These are phyloP conservation scores for Chaetogeoica ovagalla DNA, from an alignment of 2,888 invertebrate species.

Conservation along the genomic window DNA sequence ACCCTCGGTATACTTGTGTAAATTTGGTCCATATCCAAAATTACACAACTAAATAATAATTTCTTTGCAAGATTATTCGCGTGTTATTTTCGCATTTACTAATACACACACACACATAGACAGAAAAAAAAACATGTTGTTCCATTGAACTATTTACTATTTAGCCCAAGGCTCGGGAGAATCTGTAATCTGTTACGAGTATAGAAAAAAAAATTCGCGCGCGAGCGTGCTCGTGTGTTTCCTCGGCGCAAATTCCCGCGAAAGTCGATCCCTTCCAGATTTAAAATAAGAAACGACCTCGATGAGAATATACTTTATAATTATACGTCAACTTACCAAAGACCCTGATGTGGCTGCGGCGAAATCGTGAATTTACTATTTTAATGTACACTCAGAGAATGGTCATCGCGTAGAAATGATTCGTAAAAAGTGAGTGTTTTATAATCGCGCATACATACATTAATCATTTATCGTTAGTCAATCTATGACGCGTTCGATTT, in stretches of 20 bases:
- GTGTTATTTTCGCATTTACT: conserved; percentile 18
- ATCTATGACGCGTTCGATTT: too few relatives aligned
- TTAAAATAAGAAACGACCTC: background rate
- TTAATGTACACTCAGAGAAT: too few relatives aligned
- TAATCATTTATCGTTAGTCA: too few relatives aligned
- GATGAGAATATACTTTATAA: too few relatives aligned
- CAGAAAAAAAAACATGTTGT: conserved; percentile 22
- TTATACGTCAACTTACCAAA: too few relatives aligned
- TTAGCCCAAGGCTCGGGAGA: conserved; percentile 23
- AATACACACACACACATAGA: background rate
- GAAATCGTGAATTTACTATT: too few relatives aligned
- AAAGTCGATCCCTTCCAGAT: conserved; percentile 18
- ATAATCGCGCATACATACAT: too few relatives aligned
- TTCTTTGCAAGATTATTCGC: conserved; percentile 20
- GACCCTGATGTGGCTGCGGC: too few relatives aligned
- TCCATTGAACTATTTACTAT: conserved; percentile 37
- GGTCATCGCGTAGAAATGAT: too few relatives aligned
- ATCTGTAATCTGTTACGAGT: background rate
- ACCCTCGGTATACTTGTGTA: background rate
- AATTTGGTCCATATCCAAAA: conserved; percentile 48
- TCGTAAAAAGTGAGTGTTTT: too few relatives aligned
- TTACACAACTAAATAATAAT: conserved; percentile 37
- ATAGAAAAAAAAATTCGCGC: too few relatives aligned
- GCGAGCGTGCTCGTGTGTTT: too few relatives aligned
- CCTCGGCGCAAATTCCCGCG: background rate